phyloP scores from a whole-genome alignment of 1,140 invertebrate species.

The Odontomachus brunneus region DNA sequence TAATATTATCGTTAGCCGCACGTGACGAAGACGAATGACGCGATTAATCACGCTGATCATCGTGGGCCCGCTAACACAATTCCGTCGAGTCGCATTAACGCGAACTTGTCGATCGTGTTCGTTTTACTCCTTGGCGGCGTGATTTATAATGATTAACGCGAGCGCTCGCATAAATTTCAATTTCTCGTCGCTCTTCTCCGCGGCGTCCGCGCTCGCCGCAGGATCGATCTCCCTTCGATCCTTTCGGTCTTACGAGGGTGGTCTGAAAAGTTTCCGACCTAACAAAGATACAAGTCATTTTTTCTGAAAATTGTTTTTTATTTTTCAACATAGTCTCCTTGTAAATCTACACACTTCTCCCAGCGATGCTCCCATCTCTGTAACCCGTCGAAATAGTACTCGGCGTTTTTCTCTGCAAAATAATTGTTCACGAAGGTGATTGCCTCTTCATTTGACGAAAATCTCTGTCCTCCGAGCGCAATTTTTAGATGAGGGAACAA shows the following conservation, averaged over 20 bases:
- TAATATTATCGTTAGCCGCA: slow-evolving; percentile 69
- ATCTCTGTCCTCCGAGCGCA: no score
- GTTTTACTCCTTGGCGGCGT: slow-evolving; percentile 16
- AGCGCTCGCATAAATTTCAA: slow-evolving; percentile 46
- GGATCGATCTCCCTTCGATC: slow-evolving; percentile 27
- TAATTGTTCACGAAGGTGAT: no score
- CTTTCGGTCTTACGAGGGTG: background rate
- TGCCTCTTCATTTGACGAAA: no score
- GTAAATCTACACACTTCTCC: no score
- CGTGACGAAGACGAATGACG: slow-evolving; percentile 69
- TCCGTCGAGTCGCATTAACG: slow-evolving; percentile 63
- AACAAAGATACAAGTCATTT: no score
- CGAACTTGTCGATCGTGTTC: slow-evolving; percentile 50
- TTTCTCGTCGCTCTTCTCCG: slow-evolving; percentile 17
- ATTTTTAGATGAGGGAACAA: no score
- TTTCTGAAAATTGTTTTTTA: no score
- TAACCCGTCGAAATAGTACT: no score
- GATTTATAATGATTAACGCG: slow-evolving; percentile 67
- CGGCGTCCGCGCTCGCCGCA: background rate
- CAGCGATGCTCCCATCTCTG: no score
- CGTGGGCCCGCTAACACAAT: slow-evolving; percentile 65
- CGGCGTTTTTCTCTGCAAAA: no score
- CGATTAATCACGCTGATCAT: slow-evolving; percentile 67
- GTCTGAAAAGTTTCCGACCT: no score
- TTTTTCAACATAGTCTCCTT: no score